A percentile compares a stretch with the other conserved stretches of the same genome.
Conservation (phyloP, 2,797 vertebrate species). For the Crypturellus tataupa region DNA sequence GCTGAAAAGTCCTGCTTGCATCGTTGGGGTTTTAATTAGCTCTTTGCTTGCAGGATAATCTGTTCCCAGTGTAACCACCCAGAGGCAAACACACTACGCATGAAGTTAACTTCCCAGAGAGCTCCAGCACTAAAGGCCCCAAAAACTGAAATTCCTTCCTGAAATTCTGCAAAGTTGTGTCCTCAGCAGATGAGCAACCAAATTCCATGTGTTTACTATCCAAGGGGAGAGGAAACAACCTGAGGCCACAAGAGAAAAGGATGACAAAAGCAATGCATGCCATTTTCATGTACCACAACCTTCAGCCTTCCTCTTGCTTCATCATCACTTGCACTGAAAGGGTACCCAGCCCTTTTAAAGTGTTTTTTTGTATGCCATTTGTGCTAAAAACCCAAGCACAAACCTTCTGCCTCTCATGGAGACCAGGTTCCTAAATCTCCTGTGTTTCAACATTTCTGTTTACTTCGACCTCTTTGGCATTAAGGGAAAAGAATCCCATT, state of each 20-base stretch:
- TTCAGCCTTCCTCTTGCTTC: background rate
- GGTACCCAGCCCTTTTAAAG: background rate
- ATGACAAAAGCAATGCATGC: background rate
- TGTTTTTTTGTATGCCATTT: background rate
- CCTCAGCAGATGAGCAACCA: background rate
- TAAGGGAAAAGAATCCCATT: background rate
- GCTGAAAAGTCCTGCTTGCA: background rate
- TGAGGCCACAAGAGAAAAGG: fast-evolving
- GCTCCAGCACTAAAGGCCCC: background rate
- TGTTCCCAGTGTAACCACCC: background rate
- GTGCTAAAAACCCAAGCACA: background rate
- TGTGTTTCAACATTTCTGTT: constrained; percentile 16
- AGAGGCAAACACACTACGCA: background rate
- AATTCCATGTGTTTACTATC: background rate
- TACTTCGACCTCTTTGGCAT: background rate
- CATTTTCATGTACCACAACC: background rate
- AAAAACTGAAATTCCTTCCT: background rate
- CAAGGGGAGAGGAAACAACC: background rate
- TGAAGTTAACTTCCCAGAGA: background rate
- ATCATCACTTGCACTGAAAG: background rate
- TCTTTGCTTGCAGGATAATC: fast-evolving
- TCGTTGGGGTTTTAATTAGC: background rate
- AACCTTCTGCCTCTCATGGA: background rate
- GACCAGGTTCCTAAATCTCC: background rate
- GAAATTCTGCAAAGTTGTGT: background rate